Base-by-base conservation (phyloP, 37 sponge, comb jelly and placozoan genomes). In the Trichoplax adhaerens region DNA sequence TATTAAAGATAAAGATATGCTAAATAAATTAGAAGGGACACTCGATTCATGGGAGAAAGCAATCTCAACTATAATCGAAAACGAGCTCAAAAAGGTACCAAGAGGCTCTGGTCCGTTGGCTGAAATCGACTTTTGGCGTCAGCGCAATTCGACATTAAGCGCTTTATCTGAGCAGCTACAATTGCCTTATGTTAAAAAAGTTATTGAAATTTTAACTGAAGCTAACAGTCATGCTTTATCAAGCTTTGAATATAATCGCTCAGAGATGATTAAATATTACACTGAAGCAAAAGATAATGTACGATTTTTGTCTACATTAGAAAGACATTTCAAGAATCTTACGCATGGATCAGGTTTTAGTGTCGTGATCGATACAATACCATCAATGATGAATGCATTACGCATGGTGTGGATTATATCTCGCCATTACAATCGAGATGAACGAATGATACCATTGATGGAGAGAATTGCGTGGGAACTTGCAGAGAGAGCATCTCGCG, bases 341-440 rank as follows among this genome's bases (percentile, higher is more conserved):
- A 69, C 99, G 46, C 91, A 86, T 72, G 99, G 99, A 48, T 72
- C 88, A 50, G 87, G 85, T 62, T 94, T 94, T 69, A 55, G 75
- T 58, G 73, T 89, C 0, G 80, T 92, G 0, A 80, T 82, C 12
- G 99, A 98, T 55, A 89, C 94, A 46, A 72, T 98, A 7, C 94
- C 94, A 29, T 79, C 90, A 1, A 64, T 98, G 86, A 87, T 98
- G 94, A 98, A 98, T 72, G 85, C 99, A 3, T 86, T 98, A 70
- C 65, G 99, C 64, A 98, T 98, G 99, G 94, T 98, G 58, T 98
- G 99, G 99, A 90, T 98, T 53, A 91, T 98, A 5, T 98, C 99
- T 1, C 85, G 99, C 3, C 93, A 98, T 69, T 98, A 92, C 72
- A 98, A 98, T 81, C 77, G 88, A 0, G 99, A 98, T 66, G 99